phyloP scores from a whole-genome alignment of 2,113 vertebrate genomes.

The Castor canadensis region DNA sequence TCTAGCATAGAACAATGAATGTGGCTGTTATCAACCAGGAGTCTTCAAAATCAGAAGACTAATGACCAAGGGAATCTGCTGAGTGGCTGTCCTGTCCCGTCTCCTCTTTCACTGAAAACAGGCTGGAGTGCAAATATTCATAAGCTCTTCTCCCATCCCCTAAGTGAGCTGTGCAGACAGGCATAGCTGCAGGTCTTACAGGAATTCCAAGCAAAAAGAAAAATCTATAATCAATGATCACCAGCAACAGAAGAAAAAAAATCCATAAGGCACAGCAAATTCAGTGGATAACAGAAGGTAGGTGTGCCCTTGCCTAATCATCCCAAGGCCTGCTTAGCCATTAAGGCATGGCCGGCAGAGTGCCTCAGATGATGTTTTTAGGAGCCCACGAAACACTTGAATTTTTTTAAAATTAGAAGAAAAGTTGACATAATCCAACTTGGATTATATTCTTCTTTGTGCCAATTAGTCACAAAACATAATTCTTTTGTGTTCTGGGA shows the following conservation, averaged over 20 bases:
- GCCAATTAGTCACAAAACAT: neutral
- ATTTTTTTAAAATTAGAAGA: neutral
- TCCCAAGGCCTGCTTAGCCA: neutral
- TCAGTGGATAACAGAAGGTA: neutral
- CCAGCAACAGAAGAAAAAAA: neutral
- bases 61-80: too few species aligned
- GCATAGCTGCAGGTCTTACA: neutral
- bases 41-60: too few species aligned
- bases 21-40: neutral
- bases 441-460: neutral
- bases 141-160: neutral
- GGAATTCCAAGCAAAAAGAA: neutral
- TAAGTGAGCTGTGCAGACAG: neutral
- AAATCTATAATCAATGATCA: neutral
- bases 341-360: neutral
- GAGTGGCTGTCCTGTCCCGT: neutral
- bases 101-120: neutral
- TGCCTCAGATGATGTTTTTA: too few species aligned
- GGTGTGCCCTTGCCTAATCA: neutral
- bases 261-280: neutral
- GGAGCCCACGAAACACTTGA: neutral
- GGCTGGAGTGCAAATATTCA: neutral
- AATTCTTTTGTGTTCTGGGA: neutral
- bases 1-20: neutral
- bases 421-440: neutral